Conservation (phyloP, 1,140 invertebrate species). For the Hetaerina americana region DNA sequence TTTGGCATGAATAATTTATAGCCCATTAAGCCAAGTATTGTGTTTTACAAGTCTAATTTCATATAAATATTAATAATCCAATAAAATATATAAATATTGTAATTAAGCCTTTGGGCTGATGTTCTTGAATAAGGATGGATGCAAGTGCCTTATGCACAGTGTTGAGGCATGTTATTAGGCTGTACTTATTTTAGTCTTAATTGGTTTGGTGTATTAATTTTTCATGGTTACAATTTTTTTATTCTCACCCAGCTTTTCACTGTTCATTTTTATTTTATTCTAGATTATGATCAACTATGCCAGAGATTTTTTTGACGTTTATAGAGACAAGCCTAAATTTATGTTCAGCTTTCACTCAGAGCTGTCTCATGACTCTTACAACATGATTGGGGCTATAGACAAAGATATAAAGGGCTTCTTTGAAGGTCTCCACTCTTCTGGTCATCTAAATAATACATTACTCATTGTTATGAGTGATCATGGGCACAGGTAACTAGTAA, state of each 20-base stretch:
- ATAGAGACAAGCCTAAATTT: conserved; percentile 60
- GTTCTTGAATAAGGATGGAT: too few relatives aligned
- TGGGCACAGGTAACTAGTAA: conserved; percentile 64
- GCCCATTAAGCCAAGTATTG: too few relatives aligned
- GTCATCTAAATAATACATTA: conserved; percentile 60
- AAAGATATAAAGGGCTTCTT: conserved; percentile 49
- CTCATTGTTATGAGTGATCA: conserved; percentile 81
- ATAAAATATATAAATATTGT: too few relatives aligned
- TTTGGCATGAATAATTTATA: too few relatives aligned
- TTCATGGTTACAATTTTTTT: neutral
- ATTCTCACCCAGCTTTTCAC: too few relatives aligned
- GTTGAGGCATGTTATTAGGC: too few relatives aligned
- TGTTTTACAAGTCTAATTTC: too few relatives aligned
- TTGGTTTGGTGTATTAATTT: neutral
- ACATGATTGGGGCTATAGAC: conserved; percentile 61
- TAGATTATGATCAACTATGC: conserved; percentile 53
- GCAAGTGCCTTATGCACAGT: too few relatives aligned
- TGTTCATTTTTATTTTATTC: conserved; percentile 18
- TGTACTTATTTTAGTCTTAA: neutral
- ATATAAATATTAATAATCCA: too few relatives aligned
- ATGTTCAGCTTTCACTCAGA: conserved; percentile 77
- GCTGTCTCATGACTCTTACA: conserved; percentile 77
- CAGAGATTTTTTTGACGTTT: conserved; percentile 41
- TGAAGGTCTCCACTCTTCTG: conserved; percentile 23
- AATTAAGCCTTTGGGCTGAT: too few relatives aligned